Evolutionary conservation across 2,113 vertebrate species (phyloP).

Genomic region (Prinia subflava): DNA sequence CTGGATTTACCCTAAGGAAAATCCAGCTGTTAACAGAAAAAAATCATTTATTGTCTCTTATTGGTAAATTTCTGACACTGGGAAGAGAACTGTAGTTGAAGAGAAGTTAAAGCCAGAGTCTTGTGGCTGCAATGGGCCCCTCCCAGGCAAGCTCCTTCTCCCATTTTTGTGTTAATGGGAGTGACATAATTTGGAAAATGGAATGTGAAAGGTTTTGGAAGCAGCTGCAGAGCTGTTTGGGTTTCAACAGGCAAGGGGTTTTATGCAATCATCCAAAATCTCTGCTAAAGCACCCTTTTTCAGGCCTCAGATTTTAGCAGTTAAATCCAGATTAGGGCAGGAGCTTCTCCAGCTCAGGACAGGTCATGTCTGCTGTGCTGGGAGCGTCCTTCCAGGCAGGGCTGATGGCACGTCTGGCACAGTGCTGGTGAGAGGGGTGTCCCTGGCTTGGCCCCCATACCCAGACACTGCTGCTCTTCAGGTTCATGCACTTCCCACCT

Average conservation of each 20-base stretch:
- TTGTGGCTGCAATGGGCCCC: background rate
- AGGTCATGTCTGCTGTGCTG: background rate
- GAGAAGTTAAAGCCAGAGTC: background rate
- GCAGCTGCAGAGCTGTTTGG: background rate
- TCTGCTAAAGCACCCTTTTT: background rate
- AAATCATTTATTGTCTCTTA: background rate
- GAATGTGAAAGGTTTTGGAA: background rate
- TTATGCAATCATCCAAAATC: background rate
- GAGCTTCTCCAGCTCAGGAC: background rate
- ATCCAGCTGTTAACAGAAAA: background rate
- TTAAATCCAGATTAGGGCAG: background rate
- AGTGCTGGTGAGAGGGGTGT: background rate
- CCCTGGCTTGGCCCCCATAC: background rate
- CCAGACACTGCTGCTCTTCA: accelerated
- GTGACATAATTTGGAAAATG: background rate
- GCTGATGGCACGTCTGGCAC: background rate
- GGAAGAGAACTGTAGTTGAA: background rate
- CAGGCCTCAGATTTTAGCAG: background rate
- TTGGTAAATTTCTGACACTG: background rate
- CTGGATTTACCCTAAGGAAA: background rate
- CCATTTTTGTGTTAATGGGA: background rate
- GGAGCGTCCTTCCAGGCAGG: background rate
- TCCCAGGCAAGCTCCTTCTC: background rate
- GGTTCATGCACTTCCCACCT: background rate
- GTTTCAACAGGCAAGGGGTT: background rate